Conservation (phyloP, 2,888 invertebrate genomes). For the Yponomeuta plumbellus region DNA sequence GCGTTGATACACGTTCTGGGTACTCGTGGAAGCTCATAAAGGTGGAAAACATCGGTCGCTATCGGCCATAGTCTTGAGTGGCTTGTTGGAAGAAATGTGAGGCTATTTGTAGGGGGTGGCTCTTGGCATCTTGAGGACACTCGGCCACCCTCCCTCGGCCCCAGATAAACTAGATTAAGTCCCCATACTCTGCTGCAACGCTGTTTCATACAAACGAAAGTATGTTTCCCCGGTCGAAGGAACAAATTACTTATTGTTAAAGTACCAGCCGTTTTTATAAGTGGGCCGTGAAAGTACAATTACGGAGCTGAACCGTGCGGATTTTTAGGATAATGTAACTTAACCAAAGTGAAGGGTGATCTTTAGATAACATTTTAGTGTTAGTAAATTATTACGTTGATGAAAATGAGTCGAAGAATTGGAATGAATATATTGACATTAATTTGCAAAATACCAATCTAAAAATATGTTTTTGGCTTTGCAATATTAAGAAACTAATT, state of each 20-base stretch:
- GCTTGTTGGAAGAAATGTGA: constrained; percentile 58
- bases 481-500: no score
- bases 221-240: not conserved
- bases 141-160: constrained; percentile 31
- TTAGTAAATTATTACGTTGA: no score
- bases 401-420: no score
- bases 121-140: constrained; percentile 42
- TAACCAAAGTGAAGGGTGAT: no score
- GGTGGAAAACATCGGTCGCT: constrained; percentile 42
- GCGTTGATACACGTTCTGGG: constrained; percentile 34
- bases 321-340: no score
- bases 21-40: constrained; percentile 44
- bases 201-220: not conserved
- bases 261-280: not conserved
- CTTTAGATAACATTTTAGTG: no score
- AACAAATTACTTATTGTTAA: not conserved
- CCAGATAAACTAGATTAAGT: constrained; percentile 59
- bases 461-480: no score
- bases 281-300: not conserved
- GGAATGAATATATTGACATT: no score
- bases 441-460: no score
- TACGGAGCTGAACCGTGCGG: no score
- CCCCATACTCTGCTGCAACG: not conserved
- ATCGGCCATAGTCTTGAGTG: constrained; percentile 56
- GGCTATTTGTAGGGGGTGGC: constrained; percentile 56